Evolutionary conservation across 2,888 invertebrate genomes (phyloP), one percentile per base, ranked within the genome.

Genomic region (Ochropleura plecta): DNA sequence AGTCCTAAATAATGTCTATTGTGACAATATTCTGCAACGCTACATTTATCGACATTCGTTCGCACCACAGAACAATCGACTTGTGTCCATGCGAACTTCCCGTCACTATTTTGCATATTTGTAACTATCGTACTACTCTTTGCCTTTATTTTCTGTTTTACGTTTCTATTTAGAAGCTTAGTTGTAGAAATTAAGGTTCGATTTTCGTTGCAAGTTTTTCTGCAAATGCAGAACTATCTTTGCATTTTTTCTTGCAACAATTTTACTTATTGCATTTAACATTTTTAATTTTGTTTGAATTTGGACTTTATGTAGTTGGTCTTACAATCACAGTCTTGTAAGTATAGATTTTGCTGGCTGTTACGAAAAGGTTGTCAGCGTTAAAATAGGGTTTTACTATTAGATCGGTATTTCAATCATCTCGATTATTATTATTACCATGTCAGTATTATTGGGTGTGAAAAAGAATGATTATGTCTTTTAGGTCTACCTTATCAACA

Each of bases 51-150:
- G 90, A 88, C 88, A 83, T 88, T 85, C 82, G 85, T 90, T 90
- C 90, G 87, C 88, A 88, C 88, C 83, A 67, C 20, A 67, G 84
- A 90, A 91, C 90, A 90, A 91, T 91, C 84, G 88, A 85, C 69
- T 84, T 81, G 86, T 88, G 88, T 85, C 89, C 91, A 90, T 91
- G 91, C 85, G 91, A 91, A 91, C 82, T 88, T 90, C 88, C 90
- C 88, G 85, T 72, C 84, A 81, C 77, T 87, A 91, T 91, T 30
- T 91, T 91, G 89, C 91, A 91, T 91, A 90, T 85, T 89, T 89
- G 88, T 89, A 75, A 77, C 76, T 71, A 70, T 73, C 75, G 49
- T 49, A 65, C 42, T 20, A 48, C 66, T 75, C 51, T 73, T 65
- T 81, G 74, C 68, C 66, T 79, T 64, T 79, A 70, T 53, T 78